Percentiles rank a stretch among this genome's conserved stretches.
phyloP scores from a whole-genome alignment of 2,888 invertebrate species.

The Arenicola marina region DNA sequence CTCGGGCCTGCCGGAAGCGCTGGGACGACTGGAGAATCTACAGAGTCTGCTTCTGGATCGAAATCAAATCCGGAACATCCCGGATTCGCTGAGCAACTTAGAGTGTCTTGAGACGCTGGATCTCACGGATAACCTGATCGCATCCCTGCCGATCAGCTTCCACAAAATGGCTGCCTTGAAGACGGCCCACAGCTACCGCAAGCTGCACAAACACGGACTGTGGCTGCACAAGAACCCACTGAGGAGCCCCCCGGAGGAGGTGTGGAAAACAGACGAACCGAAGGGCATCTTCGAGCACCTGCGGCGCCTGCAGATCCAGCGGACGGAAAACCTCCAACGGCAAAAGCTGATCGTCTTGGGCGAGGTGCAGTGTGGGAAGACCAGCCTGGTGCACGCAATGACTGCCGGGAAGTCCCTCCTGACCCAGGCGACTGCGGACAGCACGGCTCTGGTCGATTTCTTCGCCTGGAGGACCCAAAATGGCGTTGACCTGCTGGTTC shows the following conservation, averaged over 20 bases:
- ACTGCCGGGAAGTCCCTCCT: conserved; percentile 44
- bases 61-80: conserved; percentile 47
- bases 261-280: conserved; percentile 57
- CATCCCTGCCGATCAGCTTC: conserved; percentile 49
- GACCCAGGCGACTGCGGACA: conserved; percentile 37
- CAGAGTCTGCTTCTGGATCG: conserved; percentile 43
- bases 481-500: conserved; percentile 49
- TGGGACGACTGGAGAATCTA: conserved; percentile 47
- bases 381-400: conserved; percentile 47
- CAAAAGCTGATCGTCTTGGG: conserved; percentile 54
- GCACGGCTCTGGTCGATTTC: conserved; percentile 44
- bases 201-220: conserved; percentile 51
- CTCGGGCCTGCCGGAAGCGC: conserved; percentile 43
- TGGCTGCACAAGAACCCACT: conserved; percentile 60
- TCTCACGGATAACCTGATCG: conserved; percentile 51
- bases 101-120: conserved; percentile 53
- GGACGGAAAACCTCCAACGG: conserved; percentile 53
- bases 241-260: conserved; percentile 51
- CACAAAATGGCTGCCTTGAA: conserved; percentile 45
- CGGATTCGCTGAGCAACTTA: conserved; percentile 53
- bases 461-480: conserved; percentile 53
- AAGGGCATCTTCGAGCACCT: conserved; percentile 53
- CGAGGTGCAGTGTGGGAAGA: conserved; percentile 54
- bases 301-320: conserved; percentile 44
- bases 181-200: conserved; percentile 51